Conservation (phyloP, 2,797 vertebrate species). For the Sorex maritimensis region DNA sequence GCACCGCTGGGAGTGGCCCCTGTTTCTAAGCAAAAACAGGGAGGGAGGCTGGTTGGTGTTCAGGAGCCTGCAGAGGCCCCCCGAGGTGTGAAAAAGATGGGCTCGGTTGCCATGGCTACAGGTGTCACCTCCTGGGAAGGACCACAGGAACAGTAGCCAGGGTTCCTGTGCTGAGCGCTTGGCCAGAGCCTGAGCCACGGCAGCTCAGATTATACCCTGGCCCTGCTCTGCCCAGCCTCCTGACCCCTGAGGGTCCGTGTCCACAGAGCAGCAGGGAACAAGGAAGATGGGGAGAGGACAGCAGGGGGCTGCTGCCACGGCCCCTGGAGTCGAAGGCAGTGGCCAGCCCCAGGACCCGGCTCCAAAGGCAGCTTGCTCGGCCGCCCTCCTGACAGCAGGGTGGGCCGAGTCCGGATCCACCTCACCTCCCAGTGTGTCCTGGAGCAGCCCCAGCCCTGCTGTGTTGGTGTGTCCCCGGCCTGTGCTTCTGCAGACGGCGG, state of each 20-base stretch:
- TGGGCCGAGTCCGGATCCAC: background rate
- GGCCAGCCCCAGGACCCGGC: no score
- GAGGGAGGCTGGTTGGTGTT: background rate
- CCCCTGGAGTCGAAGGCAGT: background rate
- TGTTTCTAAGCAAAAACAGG: background rate
- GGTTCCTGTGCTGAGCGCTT: background rate
- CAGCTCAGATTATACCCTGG: background rate
- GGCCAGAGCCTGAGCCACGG: background rate
- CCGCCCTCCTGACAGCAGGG: background rate
- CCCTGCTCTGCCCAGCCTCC: background rate
- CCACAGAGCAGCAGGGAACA: background rate
- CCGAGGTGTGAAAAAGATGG: background rate
- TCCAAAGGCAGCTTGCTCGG: accelerated
- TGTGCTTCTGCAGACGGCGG: no score
- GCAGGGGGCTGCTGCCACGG: background rate
- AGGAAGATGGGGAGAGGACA: background rate
- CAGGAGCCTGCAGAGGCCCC: background rate
- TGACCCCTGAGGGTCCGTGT: background rate
- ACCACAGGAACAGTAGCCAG: background rate
- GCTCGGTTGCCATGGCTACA: conserved; percentile 73
- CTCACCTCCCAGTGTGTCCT: background rate
- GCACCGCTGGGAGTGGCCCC: background rate
- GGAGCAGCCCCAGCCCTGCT: no score
- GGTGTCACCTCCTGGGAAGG: conserved; percentile 15
- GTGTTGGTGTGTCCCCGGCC: no score